Evolutionary conservation across 2,888 invertebrate genomes (phyloP), one percentile per base, ranked within the genome.

Genomic region (Aelia acuminata): DNA sequence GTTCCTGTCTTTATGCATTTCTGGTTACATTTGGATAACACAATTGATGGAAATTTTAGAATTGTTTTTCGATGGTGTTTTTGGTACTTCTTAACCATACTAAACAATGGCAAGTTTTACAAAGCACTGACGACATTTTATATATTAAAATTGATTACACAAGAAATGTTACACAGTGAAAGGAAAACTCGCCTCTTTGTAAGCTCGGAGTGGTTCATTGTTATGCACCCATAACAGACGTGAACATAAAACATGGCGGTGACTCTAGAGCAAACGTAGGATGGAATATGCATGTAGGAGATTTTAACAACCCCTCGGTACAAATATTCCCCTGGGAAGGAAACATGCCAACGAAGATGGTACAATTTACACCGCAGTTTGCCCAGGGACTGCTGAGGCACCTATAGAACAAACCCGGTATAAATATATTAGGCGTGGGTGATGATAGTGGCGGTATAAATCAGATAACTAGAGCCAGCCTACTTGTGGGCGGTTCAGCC

Each of bases 281-380:
- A 70, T 70, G 63, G 63, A 70, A 70, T 70, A 70, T 70, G 63
- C 63, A 70, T 70, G 63, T 70, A 8, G 63, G 35, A 70, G 35
- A 7, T 70, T 70, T 70, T 35, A 70, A 31, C 31, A 70, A 43
- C 7, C 31, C 18, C 63, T 70, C 63, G 4, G 63, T 70, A 70
- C 63, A 35, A 70, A 70, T 70, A 70, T 35, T 31, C 63, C 18
- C 7, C 63, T 7, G 35, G 35, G 35, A 31, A 18, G 63, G 63
- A 35, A 70, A 70, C 63, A 70, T 70, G 63, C 63, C 31, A 70
- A 70, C 63, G 63, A 70, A 35, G 63, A 70, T 70, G 63, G 63
- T 15, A 70, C 63, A 70, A 70, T 70, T 70, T 70, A 70, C 63
- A 70, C 35, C 31, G 63, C 22, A 26, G 57, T 57, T 35, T 0